phyloP scores from a whole-genome alignment of 2,797 vertebrate species.

The Anolis apletophallus region DNA sequence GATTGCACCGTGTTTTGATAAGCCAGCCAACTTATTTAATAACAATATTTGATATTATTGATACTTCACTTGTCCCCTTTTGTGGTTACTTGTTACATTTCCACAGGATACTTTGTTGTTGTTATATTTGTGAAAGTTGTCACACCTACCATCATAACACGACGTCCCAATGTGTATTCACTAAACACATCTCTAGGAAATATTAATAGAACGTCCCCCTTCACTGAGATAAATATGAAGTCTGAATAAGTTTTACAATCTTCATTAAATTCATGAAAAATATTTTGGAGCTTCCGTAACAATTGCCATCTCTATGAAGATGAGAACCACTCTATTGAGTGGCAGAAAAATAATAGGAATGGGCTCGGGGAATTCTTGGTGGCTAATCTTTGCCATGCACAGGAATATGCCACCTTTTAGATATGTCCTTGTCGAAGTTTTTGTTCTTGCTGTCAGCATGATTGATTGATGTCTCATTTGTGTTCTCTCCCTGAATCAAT shows the following conservation, averaged over 20 bases:
- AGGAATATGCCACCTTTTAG: constrained; percentile 4
- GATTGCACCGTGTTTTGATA: no score
- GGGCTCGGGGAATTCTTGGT: background rate
- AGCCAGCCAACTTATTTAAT: no score
- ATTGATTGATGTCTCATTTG: constrained; percentile 54
- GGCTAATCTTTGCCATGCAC: background rate
- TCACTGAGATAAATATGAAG: background rate
- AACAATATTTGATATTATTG: no score
- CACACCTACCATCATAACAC: background rate
- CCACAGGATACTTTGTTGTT: no score
- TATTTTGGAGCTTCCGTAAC: background rate
- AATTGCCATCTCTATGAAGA: background rate
- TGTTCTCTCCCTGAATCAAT: constrained; percentile 51
- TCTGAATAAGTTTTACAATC: background rate
- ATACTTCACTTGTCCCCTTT: no score
- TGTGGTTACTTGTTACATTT: no score
- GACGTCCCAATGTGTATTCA: background rate
- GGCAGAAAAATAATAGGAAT: background rate
- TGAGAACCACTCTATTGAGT: background rate
- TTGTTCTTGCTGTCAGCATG: constrained; percentile 19
- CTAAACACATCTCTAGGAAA: background rate
- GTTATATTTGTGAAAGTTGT: no score
- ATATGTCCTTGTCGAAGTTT: constrained; percentile 48
- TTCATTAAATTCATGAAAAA: background rate
- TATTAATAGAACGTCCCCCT: no score